Base-by-base conservation (phyloP, 2,113 vertebrate genomes). In the Anolis carolinensis region DNA sequence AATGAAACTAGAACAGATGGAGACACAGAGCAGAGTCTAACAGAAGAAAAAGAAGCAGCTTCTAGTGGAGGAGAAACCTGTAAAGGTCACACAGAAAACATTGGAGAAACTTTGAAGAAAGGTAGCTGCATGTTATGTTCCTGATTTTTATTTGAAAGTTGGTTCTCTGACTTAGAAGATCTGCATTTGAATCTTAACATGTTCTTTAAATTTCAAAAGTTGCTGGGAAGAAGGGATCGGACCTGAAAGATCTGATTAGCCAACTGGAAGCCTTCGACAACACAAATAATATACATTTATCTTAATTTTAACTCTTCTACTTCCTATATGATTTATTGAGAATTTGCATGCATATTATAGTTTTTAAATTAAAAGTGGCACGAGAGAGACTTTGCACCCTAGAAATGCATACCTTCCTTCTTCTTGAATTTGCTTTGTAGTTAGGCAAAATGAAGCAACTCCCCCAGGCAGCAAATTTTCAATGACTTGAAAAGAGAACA, bases 21-120 rank as follows among this genome's bases (percentile, higher is more conserved):
- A 55, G 87, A 27, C 63, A 76, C 44, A 39, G 65, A 71, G 63
- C 3, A 81, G 39, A 34, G 0, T 82, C 16, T 55, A 70, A 18
- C 67, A 44, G 50, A 67, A 55, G 76, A 68, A 79, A 50, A 79
- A 5, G 68, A 92, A 8, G 78, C 6, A 1, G 32, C 11, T 18
- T 71, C 36, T 63, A 27, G 32, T 32, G 30, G 5, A 86, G 85
- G 86, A 88, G 86, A 36, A 10, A 72, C 5, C 7, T 25, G 48
- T 44, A 0, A 55, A 72, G 7, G 1, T 77, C 79, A 39, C 30
- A 27, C 71, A 80, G 88, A 88, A 65, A 68, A 0, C 3, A 62
- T 52, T 48, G 65, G 86, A 86, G 87, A 76, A 32, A 48, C 30
- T 71, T 83, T 83, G 85, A 88, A 36, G 70, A 52, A 77, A 87